Conservation (phyloP, 2,797 vertebrate genomes). For the Corythornis leucogaster region DNA sequence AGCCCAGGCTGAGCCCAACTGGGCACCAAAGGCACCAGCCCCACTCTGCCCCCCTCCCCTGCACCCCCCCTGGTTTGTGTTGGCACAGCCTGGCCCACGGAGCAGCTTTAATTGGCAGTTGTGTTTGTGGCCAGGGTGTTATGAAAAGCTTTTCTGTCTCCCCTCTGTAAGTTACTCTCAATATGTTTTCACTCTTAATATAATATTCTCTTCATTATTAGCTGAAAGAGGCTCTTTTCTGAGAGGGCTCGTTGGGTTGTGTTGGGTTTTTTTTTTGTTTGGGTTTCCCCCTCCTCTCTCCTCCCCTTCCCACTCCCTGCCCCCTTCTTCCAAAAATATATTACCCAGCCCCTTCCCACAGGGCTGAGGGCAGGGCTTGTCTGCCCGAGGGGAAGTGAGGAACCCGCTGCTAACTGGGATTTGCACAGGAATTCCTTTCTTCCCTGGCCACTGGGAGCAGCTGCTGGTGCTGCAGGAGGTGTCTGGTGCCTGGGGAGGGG, state of each 20-base stretch:
- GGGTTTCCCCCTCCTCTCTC: too few relatives aligned
- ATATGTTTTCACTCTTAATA: constrained; percentile 77
- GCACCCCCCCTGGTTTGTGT: constrained; percentile 72
- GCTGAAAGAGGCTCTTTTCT: constrained; percentile 75
- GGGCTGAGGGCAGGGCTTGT: constrained; percentile 60
- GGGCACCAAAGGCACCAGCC: background rate
- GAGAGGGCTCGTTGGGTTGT: background rate
- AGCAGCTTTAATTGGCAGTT: constrained; percentile 62
- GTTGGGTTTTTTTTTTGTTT: background rate
- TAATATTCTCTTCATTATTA: constrained; percentile 78
- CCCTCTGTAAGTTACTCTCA: constrained; percentile 35
- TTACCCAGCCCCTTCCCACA: constrained; percentile 41
- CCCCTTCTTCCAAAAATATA: constrained; percentile 67
- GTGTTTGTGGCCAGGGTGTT: constrained; percentile 68
- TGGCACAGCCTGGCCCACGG: constrained; percentile 52
- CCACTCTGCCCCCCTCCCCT: background rate
- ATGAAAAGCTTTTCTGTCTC: constrained; percentile 83
- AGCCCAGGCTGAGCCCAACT: background rate
- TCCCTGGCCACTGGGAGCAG: background rate
- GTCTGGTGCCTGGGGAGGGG: too few relatives aligned
- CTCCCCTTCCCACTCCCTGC: background rate
- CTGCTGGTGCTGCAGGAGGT: background rate
- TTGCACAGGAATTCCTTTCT: constrained; percentile 72
- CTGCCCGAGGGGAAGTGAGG: constrained; percentile 50
- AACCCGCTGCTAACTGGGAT: constrained; percentile 35